phyloP scores from a whole-genome alignment of 2,797 vertebrate species.

The Champsocephalus gunnari region DNA sequence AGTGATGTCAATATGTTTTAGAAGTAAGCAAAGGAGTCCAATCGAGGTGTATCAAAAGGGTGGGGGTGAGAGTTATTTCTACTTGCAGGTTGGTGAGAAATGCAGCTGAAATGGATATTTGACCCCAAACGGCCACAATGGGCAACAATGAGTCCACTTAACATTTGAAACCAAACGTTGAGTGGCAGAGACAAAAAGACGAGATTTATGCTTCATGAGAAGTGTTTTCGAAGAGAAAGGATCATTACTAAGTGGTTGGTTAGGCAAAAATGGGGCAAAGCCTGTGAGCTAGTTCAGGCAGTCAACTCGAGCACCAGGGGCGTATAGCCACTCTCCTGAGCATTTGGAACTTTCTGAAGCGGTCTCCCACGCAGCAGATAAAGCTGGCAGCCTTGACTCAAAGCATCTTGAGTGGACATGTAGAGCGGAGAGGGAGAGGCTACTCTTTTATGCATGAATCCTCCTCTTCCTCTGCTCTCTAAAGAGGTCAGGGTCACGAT shows the following conservation, averaged over 20 bases:
- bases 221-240: neutral
- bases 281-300: too few relatives aligned
- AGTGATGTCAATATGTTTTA: too few relatives aligned
- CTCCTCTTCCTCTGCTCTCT: slow-evolving; percentile 14
- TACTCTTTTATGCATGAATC: slow-evolving; percentile 42
- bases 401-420: slow-evolving; percentile 16
- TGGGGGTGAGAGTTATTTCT: too few relatives aligned
- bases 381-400: slow-evolving; percentile 14
- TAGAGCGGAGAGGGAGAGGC: slow-evolving; percentile 14
- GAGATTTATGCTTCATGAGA: neutral
- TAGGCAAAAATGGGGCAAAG: neutral
- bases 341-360: neutral
- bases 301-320: too few relatives aligned
- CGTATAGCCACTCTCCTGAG: neutral
- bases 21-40: too few relatives aligned
- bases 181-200: too few relatives aligned
- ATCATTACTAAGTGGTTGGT: neutral
- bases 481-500: slow-evolving; percentile 51
- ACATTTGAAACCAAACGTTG: too few relatives aligned
- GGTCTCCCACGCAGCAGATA: neutral
- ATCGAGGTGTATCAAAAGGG: too few relatives aligned
- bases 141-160: too few relatives aligned
- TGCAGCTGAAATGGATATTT: neutral
- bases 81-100: neutral
- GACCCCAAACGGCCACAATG: neutral